Conservation (phyloP, 2,888 invertebrate species). For the Athalia cordata region DNA sequence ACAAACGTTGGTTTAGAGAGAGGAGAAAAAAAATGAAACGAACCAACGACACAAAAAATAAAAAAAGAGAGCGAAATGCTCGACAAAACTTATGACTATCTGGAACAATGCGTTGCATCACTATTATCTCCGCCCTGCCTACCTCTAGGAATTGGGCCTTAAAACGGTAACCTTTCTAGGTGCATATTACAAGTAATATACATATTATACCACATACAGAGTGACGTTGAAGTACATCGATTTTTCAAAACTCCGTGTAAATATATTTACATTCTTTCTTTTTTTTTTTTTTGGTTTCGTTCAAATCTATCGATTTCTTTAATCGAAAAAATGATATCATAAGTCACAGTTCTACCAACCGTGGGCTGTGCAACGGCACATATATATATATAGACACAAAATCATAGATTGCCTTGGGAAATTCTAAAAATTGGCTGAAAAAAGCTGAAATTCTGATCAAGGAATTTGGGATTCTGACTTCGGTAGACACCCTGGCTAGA, state of each 20-base stretch:
- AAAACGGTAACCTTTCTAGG: slow-evolving; percentile 1
- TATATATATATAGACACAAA: neutral
- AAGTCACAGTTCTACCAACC: neutral
- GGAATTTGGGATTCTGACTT: no score
- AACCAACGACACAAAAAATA: neutral
- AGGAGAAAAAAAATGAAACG: neutral
- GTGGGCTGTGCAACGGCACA: neutral
- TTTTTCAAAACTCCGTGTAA: no score
- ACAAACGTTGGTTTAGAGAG: neutral
- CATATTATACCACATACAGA: neutral
- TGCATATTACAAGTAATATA: neutral
- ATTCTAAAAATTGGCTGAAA: no score
- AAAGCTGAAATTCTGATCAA: no score
- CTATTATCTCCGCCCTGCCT: slow-evolving; percentile 20
- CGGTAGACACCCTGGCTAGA: no score
- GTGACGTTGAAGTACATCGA: neutral
- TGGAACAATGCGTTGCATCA: slow-evolving; percentile 6
- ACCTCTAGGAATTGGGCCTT: slow-evolving; percentile 27
- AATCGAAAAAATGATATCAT: no score
- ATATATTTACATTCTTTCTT: no score
- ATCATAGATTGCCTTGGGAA: no score
- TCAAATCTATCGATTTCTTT: no score
- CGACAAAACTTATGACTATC: neutral
- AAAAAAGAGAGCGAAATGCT: neutral
- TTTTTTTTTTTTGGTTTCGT: no score